Conservation (phyloP, 1,140 invertebrate genomes). For the Drosophila willistoni region DNA sequence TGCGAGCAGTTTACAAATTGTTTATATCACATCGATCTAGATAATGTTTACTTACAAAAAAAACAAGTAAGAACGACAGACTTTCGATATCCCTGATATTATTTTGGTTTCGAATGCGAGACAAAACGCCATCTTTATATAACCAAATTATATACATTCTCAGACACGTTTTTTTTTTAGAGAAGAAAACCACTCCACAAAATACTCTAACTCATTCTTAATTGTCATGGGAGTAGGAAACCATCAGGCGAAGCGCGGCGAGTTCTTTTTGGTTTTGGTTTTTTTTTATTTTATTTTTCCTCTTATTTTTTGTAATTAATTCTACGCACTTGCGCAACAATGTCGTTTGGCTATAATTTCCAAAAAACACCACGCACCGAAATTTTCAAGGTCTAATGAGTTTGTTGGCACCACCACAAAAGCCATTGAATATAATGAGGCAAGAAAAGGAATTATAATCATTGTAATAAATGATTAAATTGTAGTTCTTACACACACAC, state of each 20-base stretch:
- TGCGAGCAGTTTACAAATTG: too few species aligned
- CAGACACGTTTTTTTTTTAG: neutral
- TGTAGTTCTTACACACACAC: slow-evolving; percentile 12
- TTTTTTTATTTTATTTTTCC: slow-evolving; percentile 34
- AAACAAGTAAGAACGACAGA: too few species aligned
- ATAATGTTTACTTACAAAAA: too few species aligned
- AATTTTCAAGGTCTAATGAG: slow-evolving; percentile 78
- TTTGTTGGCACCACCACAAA: slow-evolving; percentile 60
- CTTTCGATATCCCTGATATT: too few species aligned
- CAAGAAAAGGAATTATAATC: slow-evolving; percentile 71
- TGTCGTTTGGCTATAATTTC: slow-evolving; percentile 64
- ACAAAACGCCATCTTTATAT: neutral
- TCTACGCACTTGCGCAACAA: slow-evolving; percentile 73
- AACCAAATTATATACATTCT: too few species aligned
- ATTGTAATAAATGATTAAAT: slow-evolving; percentile 77
- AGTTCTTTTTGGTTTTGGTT: slow-evolving; percentile 45
- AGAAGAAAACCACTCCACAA: slow-evolving; percentile 28
- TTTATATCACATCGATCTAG: too few species aligned
- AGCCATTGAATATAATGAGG: slow-evolving; percentile 69
- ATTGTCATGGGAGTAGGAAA: slow-evolving; percentile 72
- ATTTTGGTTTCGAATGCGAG: too few species aligned
- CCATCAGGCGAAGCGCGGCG: slow-evolving; percentile 17
- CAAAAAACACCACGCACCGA: slow-evolving; percentile 46
- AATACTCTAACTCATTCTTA: slow-evolving; percentile 37
- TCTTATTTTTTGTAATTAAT: slow-evolving; percentile 68